These are phyloP conservation scores for Bagarius yarrelli DNA, from an alignment of 2,113 vertebrate species.

Conservation along the genomic window DNA sequence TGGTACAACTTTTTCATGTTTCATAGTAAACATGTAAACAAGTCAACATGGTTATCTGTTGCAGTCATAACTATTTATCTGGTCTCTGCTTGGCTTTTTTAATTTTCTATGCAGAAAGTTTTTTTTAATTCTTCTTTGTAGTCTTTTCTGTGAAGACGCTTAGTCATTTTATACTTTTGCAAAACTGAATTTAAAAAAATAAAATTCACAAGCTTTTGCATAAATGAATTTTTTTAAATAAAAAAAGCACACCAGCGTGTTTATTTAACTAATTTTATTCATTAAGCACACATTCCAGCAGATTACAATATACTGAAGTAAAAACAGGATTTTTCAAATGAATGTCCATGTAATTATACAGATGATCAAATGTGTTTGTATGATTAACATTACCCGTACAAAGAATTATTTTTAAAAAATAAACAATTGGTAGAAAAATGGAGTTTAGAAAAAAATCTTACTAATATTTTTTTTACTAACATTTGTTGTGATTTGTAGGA, in stretches of 20 bases:
- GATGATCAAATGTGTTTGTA: not conserved
- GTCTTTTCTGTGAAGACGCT: not conserved
- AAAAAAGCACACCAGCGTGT: not conserved
- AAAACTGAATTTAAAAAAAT: not conserved
- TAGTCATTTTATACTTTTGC: not conserved
- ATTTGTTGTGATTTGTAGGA: not conserved
- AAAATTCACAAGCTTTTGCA: not conserved
- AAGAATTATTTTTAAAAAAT: too few species aligned
- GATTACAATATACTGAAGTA: not conserved
- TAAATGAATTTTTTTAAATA: too few species aligned
- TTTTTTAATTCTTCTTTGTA: not conserved
- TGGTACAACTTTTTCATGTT: slow-evolving; percentile 10
- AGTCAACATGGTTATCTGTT: not conserved
- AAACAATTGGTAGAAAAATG: too few species aligned
- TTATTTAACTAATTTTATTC: slow-evolving; percentile 6
- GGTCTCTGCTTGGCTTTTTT: not conserved
- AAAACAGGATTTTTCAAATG: not conserved
- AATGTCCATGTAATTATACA: not conserved
- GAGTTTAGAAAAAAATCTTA: too few species aligned
- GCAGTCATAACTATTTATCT: not conserved
- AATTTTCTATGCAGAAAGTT: not conserved
- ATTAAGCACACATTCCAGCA: not conserved
- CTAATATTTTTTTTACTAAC: too few species aligned
- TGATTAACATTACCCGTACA: not conserved
- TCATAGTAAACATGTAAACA: not conserved